Evolutionary conservation across 2,888 invertebrate species (phyloP), one percentile per base, ranked within the genome.

Genomic region (Hydrotaea diabolus): DNA sequence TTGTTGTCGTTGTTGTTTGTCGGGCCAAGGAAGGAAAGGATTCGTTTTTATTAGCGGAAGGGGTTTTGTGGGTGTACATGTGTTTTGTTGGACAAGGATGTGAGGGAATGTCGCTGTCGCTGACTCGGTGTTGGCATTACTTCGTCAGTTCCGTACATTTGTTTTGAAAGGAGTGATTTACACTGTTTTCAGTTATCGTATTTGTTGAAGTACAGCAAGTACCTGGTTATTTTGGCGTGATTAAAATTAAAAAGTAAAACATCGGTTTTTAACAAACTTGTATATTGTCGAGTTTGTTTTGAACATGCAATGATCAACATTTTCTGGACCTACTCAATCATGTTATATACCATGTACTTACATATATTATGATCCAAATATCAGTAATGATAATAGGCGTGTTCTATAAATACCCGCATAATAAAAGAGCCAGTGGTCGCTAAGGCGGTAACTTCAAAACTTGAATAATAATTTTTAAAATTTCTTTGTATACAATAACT

Each of bases 121-220:
- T 39, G 59, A 74, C 62, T 80, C 62, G 77, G 73, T 26, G 39
- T 36, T 36, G 36, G 23, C 8, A 23, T 57, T 11, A 57, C 57
- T 21, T 59, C 26, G 59, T 59, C 13, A n/a, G 15, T 26, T 23
- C n/a, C 59, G 23, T 26, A 13, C 26, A 8, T 59, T 59, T 59
- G 23, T 23, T 76, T 23, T 57, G 43, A 74, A 83, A 80, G 77
- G 80, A 83, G 77, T 79, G 83, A 83, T 83, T 79, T 83, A 73
- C 55, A 76, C 43, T 46, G 53, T 73, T 77, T 23, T 74, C 43
- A 31, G 53, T 73, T 77, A 15, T 74, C 15, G 49, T 53, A n/a
- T 57, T 75, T 46, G 55, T 73, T 19, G 7, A 53, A 55, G 59
- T 19, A 59, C 31, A 31, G 31, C 7, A 0, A 19, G n/a, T 43